These are phyloP conservation scores for Lamellibrachia columna DNA, from an alignment of 2,888 invertebrate species.

Conservation along the genomic window DNA sequence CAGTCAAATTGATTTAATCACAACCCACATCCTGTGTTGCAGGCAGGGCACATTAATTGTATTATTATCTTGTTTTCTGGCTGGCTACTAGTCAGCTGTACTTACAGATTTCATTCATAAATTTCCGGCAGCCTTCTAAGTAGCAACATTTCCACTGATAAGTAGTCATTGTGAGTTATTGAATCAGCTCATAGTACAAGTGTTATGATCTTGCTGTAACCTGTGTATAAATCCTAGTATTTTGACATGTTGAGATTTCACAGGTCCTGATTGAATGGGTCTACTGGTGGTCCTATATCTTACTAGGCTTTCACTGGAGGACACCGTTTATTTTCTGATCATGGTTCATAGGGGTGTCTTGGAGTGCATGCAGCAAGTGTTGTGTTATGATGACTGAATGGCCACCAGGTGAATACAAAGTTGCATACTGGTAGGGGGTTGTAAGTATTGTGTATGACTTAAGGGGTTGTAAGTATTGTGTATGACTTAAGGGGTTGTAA, in stretches of 20 bases:
- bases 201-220: not conserved
- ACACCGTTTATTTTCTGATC: not conserved
- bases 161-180: not conserved
- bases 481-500: too few species aligned
- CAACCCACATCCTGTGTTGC: not conserved
- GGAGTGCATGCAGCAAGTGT: not conserved
- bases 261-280: not conserved
- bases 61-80: not conserved
- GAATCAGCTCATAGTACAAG: not conserved
- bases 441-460: not conserved
- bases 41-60: slow-evolving; percentile 11
- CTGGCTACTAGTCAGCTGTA: not conserved
- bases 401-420: not conserved
- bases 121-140: not conserved
- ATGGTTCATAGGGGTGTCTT: not conserved
- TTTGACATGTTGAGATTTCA: slow-evolving; percentile 6
- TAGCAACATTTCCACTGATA: not conserved
- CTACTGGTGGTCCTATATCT: not conserved
- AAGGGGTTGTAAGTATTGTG: too few species aligned
- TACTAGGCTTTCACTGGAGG: not conserved
- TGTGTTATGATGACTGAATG: not conserved
- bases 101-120: not conserved
- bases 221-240: not conserved
- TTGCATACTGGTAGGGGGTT: not conserved
- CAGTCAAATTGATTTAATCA: not conserved